Evolutionary conservation across 2,113 vertebrate genomes (phyloP), one percentile per base, ranked within the genome.

Genomic region (Rhizomys pruinosus): DNA sequence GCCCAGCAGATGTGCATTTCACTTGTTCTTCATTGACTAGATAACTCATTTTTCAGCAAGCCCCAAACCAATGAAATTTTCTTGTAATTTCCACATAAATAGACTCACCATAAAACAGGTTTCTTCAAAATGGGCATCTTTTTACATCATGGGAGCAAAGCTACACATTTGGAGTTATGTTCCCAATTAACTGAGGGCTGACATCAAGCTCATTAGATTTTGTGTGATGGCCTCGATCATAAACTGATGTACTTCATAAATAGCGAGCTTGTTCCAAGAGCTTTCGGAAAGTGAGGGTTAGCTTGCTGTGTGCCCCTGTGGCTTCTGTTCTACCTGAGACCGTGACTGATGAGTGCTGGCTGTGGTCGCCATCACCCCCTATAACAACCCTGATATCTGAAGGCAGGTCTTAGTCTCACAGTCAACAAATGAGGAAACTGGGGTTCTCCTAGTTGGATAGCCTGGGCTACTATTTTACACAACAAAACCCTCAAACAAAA

Each of bases 21-120:
- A 52, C 39, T 64, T 73, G 47, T 9, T 92, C 64, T 73, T 71
- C 15, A 11, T 20, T 1, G 37, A 94, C 76, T 71, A 9, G 37
- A 17, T 72, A 32, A 73, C 96, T 90, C 72, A 64, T 82, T 64
- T 90, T 85, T 85, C 17, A 57, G 37, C 25, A 73, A 93, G 44
- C 22, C 23, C 47, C 29, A 52, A 29, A 1, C 27, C 61, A 52
- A 57, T 77, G 57, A 59, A 22, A 20, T 15, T 91, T 81, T 80
- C 79, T 57, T 20, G 27, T 91, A 86, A 88, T 12, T 37, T 23
- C 23, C n/a, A 66, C 6, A 42, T 77, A 82, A 87, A 66, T 22
- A 37, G 55, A 42, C 63, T 80, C 74, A 79, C 37, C 57, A 27
- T 39, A 19, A 95, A 94, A 92, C 22, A 74, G 66, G 22, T 76